phyloP scores from a whole-genome alignment of 2,888 invertebrate species.

The Rhamnusium bicolor region DNA sequence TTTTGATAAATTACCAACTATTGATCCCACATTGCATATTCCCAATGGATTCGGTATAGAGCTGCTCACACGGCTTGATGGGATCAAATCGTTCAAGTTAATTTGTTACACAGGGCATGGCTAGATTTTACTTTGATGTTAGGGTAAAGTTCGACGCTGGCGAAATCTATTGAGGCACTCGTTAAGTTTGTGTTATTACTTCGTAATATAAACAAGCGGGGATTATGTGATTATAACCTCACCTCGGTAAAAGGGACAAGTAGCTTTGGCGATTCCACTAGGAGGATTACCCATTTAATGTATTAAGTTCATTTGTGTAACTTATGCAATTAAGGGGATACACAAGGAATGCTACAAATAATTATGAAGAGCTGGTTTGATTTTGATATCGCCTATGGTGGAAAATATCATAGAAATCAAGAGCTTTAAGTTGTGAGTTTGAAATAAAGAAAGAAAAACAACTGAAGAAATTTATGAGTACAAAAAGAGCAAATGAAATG shows the following conservation, averaged over 20 bases:
- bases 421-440: too few relatives aligned
- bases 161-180: constrained; percentile 2
- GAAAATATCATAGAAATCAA: too few relatives aligned
- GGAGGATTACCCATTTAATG: background rate
- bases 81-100: constrained; percentile 6
- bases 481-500: too few relatives aligned
- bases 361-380: background rate
- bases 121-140: background rate
- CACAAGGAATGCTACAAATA: background rate
- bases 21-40: background rate
- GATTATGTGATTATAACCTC: background rate
- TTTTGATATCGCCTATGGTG: too few relatives aligned
- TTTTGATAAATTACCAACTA: constrained; percentile 22
- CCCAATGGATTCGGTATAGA: constrained; percentile 2
- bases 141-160: background rate
- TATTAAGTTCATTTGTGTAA: constrained; percentile 1
- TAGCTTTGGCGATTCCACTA: background rate
- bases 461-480: too few relatives aligned
- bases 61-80: background rate
- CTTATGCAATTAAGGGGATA: background rate
- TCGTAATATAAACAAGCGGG: constrained; percentile 1
- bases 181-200: background rate
- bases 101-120: background rate
- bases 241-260: background rate
- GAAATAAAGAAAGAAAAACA: too few relatives aligned